phyloP scores from a whole-genome alignment of 2,113 vertebrate genomes.

The Rhabdomys dilectus region DNA sequence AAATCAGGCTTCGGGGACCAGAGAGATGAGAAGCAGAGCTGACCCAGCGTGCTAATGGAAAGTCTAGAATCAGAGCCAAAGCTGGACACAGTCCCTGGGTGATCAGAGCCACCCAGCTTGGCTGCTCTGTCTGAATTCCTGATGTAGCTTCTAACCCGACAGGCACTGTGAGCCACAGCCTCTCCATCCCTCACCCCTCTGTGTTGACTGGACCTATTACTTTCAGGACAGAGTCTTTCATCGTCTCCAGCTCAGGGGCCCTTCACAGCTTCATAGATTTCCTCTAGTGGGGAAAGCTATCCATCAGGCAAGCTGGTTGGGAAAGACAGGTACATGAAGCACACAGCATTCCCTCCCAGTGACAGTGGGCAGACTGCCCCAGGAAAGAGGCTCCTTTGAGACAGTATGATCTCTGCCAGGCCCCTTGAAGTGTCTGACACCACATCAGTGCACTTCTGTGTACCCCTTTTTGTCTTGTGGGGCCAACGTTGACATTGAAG shows the following conservation, averaged over 20 bases:
- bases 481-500: not conserved
- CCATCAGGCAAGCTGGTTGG: not conserved
- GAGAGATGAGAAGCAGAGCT: not conserved
- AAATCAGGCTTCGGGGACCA: not conserved
- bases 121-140: not conserved
- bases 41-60: not conserved
- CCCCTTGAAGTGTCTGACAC: not conserved
- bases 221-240: not conserved
- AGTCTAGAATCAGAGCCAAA: constrained; percentile 12
- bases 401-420: not conserved
- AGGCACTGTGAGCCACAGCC: not conserved
- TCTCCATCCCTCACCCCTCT: accelerated
- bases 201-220: too few species aligned
- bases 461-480: not conserved
- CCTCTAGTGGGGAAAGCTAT: not conserved
- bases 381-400: not conserved
- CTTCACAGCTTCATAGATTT: not conserved
- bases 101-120: too few species aligned
- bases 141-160: not conserved
- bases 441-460: not conserved
- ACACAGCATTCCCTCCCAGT: not conserved
- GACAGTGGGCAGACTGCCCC: not conserved
- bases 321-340: not conserved
- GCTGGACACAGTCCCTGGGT: accelerated
- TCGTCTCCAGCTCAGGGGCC: not conserved